Evolutionary conservation across 2,113 vertebrate genomes (phyloP), one percentile per base, ranked within the genome.

Genomic region (Chloropsis cyanopogon): DNA sequence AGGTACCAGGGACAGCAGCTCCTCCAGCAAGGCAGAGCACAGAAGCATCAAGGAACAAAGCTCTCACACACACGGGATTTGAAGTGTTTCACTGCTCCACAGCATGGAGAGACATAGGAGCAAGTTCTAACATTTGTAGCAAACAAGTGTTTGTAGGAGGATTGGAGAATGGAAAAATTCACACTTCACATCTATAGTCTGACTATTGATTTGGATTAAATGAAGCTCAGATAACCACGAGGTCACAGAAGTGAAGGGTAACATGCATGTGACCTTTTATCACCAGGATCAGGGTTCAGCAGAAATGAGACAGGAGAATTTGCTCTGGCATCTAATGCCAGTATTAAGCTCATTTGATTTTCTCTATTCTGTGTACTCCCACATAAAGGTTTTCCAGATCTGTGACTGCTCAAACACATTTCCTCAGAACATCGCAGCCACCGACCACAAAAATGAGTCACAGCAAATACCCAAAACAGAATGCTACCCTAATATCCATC

Each of bases 11-110:
- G 19, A 41, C 69, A 69, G 57, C 6, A 26, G 49, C 9, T 72
- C 41, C 82, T 69, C 54, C 77, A 44, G 54, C 0, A 5, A 46
- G 12, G 47, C 28, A 61, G 26, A 46, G 22, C 29, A 39, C 15
- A 8, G 2, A 53, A 47, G 3, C 1, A 10, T 15, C 29, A 26
- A 29, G 26, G 23, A 28, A 17, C 0, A 7, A 14, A 56, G 54
- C 53, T 66, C 29, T 63, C 29, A 49, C 54, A 21, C 7, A 6
- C 2, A 0, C 1, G 15, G 37, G 20, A 65, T 49, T 6, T 22
- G 18, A 46, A 66, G 31, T 1, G 3, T 33, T 31, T 47, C 44
- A 4, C 26, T 35, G 65, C 29, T 65, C 49, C 47, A 20, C 28
- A 44, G 50, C 28, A 17, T 0, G 1, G 29, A 49, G 5, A 75